Conservation (phyloP, 2,797 vertebrate genomes). For the Dromococcyx pavoninus region DNA sequence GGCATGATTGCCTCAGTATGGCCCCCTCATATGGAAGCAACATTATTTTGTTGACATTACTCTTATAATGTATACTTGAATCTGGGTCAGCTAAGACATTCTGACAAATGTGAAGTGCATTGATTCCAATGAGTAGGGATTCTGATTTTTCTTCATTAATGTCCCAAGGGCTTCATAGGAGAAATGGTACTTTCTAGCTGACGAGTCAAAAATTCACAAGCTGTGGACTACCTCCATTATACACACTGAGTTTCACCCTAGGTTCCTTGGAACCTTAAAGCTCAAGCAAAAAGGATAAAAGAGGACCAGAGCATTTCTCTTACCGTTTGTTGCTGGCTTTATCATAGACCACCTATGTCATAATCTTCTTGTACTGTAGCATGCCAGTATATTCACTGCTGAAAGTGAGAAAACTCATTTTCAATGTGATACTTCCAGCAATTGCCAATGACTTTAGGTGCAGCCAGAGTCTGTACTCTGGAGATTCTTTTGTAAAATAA, state of each 20-base stretch:
- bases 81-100: background rate
- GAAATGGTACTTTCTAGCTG: background rate
- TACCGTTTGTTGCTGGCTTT: background rate
- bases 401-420: background rate
- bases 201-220: background rate
- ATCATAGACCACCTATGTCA: background rate
- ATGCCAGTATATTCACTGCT: background rate
- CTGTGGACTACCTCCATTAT: background rate
- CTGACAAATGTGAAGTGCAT: background rate
- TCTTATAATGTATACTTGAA: background rate
- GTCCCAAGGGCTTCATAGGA: background rate
- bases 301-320: accelerated
- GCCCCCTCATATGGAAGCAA: background rate
- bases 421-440: background rate
- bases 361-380: background rate
- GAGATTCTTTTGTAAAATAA: background rate
- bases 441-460: background rate
- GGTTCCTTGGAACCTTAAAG: background rate
- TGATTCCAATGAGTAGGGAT: background rate
- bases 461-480: accelerated
- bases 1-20: background rate
- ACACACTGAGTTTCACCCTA: background rate
- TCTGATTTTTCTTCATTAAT: background rate
- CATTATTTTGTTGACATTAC: background rate
- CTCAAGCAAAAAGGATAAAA: background rate